Base-by-base conservation (phyloP, 2,888 invertebrate species). In the Pediacus dermestoides region DNA sequence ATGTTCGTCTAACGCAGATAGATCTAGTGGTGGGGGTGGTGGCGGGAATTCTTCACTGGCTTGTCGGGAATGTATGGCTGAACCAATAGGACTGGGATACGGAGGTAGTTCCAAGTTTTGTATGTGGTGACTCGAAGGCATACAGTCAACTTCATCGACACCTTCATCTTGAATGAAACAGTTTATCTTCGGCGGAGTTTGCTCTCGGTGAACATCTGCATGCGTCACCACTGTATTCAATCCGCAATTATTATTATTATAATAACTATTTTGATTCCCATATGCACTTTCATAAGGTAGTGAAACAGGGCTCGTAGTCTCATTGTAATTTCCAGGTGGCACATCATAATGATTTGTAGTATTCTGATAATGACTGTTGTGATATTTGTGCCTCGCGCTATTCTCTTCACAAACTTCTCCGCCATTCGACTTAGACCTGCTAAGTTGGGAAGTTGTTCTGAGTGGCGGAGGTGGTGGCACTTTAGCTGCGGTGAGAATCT, bases 21-120 rank as follows among this genome's bases (percentile, higher is more conserved):
- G 70, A 48, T 86, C 85, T 30, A 85, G 75, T 0, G 84, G 84
- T 1, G 86, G 83, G 1, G 90, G 90, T n/a, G 88, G 88, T 3
- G 89, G 89, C 30, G 90, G 90, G 57, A 91, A 90, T 56, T 91
- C 90, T 68, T 89, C 89, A 64, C 89, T 90, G 1, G 87, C 81
- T 66, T 90, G 90, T 30, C 90, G 73, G 1, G 89, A 90, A 66
- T 90, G 90, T 36, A 82, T 77, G 0, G 78, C 82, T 0, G 88
- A 87, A 50, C 80, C 80, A 51, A 82, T 75, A 1, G 86, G 86
- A 55, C 84, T 84, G 1, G 88, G 88, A 62, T 89, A 89, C 0
- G 89, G 89, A 1, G 89, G 89, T 37, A 85, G 61, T 34, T 85
- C 84, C 15, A 77, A 56, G 18, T 67, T 63, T 39, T 74, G 52